Conservation (phyloP, 2,797 vertebrate genomes). For the Mastacembelus armatus region DNA sequence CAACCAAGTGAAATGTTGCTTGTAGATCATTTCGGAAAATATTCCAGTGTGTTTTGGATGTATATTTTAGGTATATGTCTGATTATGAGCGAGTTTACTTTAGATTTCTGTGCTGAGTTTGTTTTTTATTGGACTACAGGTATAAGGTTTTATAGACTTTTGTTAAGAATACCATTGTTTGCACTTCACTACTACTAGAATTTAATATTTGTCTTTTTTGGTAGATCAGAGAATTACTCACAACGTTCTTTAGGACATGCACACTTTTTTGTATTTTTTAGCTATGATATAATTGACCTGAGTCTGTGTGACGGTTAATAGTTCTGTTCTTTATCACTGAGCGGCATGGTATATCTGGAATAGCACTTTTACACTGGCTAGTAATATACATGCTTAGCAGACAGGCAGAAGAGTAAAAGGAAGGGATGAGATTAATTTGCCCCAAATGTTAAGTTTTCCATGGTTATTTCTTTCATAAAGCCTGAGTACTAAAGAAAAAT, state of each 20-base stretch:
- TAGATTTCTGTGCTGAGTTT: conserved; percentile 18
- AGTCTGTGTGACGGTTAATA: not conserved
- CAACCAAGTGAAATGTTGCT: conserved; percentile 52
- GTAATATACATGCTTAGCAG: not conserved
- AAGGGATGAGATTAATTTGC: not conserved
- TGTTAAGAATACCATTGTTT: no score
- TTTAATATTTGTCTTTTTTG: conserved; percentile 23
- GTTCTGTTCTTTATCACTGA: conserved; percentile 18
- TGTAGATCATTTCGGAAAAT: conserved; percentile 7
- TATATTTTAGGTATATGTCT: conserved; percentile 57
- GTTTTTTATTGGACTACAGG: conserved; percentile 8
- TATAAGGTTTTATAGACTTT: not conserved
- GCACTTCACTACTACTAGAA: no score
- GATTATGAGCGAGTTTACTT: conserved; percentile 45
- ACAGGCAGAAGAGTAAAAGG: not conserved
- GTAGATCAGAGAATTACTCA: not conserved
- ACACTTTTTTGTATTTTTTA: conserved; percentile 17
- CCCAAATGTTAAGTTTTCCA: not conserved
- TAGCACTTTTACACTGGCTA: not conserved
- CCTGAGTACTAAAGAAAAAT: not conserved
- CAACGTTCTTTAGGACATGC: not conserved
- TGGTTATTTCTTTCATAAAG: not conserved
- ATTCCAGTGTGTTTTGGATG: conserved; percentile 12
- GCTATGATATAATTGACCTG: not conserved
- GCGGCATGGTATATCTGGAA: not conserved